Evolutionary conservation across 1,140 invertebrate species (phyloP).

Genomic region (Atta cephalotes): DNA sequence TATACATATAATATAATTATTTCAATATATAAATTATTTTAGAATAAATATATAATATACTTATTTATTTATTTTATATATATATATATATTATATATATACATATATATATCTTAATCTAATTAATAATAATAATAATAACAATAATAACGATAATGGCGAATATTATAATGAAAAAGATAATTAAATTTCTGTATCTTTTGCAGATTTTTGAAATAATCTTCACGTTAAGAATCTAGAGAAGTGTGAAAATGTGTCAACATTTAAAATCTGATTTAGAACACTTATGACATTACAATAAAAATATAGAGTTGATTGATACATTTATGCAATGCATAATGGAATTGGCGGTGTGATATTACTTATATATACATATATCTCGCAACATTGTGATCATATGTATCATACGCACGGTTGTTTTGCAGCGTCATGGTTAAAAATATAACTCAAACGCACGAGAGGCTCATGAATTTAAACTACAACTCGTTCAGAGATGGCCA

Average conservation of each 20-base stretch:
- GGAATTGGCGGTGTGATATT: background rate
- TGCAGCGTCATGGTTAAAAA: constrained; percentile 47
- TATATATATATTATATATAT: no score
- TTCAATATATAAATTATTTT: no score
- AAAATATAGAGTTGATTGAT: background rate
- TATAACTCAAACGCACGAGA: constrained; percentile 26
- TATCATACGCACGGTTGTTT: background rate
- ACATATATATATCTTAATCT: background rate
- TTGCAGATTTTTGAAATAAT: background rate
- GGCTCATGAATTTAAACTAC: constrained; percentile 23
- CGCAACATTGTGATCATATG: background rate
- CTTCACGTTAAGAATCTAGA: background rate
- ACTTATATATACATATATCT: background rate
- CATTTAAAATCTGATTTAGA: background rate
- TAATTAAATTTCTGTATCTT: constrained; percentile 4
- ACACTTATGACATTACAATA: constrained; percentile 1
- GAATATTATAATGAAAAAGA: background rate
- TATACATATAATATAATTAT: no score
- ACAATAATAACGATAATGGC: background rate
- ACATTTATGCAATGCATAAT: background rate
- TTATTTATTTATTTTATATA: no score
- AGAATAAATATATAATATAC: no score
- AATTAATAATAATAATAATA: constrained; percentile 3
- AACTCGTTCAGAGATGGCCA: background rate
- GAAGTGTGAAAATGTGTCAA: background rate